Conservation (phyloP, 2,113 vertebrate species). For the Chionomys nivalis region DNA sequence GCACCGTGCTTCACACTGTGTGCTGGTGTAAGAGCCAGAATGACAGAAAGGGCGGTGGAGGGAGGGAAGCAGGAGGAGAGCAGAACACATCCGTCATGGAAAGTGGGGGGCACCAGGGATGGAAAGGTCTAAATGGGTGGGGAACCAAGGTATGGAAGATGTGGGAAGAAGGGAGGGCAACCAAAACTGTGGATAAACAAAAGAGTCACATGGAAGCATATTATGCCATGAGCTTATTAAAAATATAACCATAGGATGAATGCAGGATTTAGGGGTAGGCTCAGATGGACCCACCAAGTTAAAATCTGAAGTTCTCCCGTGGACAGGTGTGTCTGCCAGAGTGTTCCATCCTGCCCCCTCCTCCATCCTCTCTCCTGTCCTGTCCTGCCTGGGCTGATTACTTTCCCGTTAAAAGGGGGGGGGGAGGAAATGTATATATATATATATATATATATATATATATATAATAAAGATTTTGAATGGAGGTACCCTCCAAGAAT, state of each 20-base stretch:
- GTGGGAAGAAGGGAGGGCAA: background rate
- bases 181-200: background rate
- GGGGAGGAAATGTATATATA: too few species aligned
- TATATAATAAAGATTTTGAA: too few species aligned
- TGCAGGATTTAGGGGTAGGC: too few species aligned
- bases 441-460: too few species aligned
- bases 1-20: background rate
- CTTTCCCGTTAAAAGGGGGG: too few species aligned
- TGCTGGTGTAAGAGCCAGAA: background rate
- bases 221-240: background rate
- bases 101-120: background rate
- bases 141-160: background rate
- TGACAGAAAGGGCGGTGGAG: background rate
- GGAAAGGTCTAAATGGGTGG: background rate
- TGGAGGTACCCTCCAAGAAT: background rate
- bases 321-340: too few species aligned
- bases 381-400: too few species aligned
- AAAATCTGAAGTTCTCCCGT: too few species aligned
- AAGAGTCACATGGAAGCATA: background rate
- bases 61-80: background rate
- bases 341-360: too few species aligned
- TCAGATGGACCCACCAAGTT: too few species aligned
- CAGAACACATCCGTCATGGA: background rate
- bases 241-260: background rate
- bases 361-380: too few species aligned